Base-by-base conservation (phyloP, 2,797 vertebrate species). In the Nannoperca australis region DNA sequence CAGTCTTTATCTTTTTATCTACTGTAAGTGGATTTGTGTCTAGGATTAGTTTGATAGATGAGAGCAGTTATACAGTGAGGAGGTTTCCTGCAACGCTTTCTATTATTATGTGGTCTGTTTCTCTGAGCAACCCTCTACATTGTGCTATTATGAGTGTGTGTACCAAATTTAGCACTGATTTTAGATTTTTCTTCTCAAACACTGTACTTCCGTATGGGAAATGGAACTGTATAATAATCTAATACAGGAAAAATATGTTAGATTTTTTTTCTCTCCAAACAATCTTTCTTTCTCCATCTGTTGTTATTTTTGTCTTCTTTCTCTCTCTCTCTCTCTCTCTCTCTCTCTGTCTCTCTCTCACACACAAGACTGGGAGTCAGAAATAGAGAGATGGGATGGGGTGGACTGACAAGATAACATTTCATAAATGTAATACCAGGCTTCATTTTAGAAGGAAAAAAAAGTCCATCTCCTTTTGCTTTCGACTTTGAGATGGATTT, bases 21-120 rank as follows among this genome's bases (percentile, higher is more conserved):
- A 12, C 63, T 50, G 22, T 89, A 88, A 88, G 79, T 89, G 70
- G 75, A 89, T 91, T 88, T 89, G 73, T 74, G 72, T 81, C 76
- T 71, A 38, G 36, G 81, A 32, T 62, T 79, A 73, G 72, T 66
- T 64, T 81, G 76, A 85, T 38, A 38, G 63, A 81, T 38, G 68
- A 76, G 9, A 58, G 51, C 65, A 68, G 59, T 75, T 49, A 36
- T 4, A 47, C 70, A 40, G 53, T 30, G 58, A 79, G 40, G 73
- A 84, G 47, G 51, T 73, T 81, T 73, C 60, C 82, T 86, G 70
- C 70, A 51, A 64, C 47, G 71, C 76, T 80, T 63, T 65, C 20
- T 70, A 36, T 67, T 17, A 50, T 63, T 17, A 50, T 63, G 40
- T 63, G 38, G 14, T 55, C 59, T 67, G 30, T 73, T 70, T 45